Base-by-base conservation (phyloP, 1,140 invertebrate species). In the Micrasema longulum region DNA sequence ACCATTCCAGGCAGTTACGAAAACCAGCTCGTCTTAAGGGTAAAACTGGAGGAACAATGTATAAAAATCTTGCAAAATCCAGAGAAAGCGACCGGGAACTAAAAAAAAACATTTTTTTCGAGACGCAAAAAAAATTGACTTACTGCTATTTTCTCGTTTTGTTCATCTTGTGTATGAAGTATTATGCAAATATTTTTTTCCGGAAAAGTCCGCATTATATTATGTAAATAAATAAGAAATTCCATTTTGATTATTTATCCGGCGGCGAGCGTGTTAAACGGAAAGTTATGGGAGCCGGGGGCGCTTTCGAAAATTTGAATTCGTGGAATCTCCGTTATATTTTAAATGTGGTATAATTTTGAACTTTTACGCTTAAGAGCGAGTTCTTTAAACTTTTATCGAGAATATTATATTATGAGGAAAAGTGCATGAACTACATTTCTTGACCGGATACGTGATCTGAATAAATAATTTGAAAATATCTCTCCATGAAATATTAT, bases 301-400 rank as follows among this genome's bases (percentile, higher is more conserved):
- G 36, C 57, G 36, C 57, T 63, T 63, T 62, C 22, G 6, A 63
- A 63, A 62, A 63, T 45, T 63, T 23, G 57, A 63, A 45, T 63
- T 63, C 26, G 57, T 26, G 38, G 36, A 62, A 41, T 38, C 9
- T 43, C 18, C 16, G 38, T 63, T 63, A 20, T 5, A 62, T 62
- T 43, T 20, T 43, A 20, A 63, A 63, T 63, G 18, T 10, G 22
- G 18, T 38, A 22, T 45, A 43, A 63, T 63, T 26, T 12, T 26
- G 5, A 45, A 63, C 57, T 62, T 62, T 62, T 11, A 22, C 20
- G 38, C 36, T 43, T 62, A n/a, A 43, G 26, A 62, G 43, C 3
- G n/a, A n/a, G n/a, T 62, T 62, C 38, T 43, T 16, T 11, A 43
- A 62, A 62, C 38, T 43, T 62, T 62, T 35, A 57, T 57, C 20